Evolutionary conservation across 2,888 invertebrate genomes (phyloP).

Genomic region (Ophonus ardosiacus): DNA sequence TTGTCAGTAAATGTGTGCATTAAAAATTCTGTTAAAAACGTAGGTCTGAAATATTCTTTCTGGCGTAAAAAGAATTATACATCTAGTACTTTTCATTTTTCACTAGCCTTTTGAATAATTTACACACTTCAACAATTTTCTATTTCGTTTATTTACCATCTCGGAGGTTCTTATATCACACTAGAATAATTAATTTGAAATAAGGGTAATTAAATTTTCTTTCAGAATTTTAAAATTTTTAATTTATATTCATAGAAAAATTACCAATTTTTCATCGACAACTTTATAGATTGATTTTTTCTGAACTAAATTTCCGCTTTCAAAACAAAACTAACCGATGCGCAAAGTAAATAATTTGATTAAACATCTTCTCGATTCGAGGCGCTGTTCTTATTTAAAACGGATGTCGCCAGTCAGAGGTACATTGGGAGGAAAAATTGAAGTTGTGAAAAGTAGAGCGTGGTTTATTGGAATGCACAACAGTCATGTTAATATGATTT

Average conservation of each 20-base stretch:
- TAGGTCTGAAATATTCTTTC: too few relatives aligned
- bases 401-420: background rate
- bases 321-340: background rate
- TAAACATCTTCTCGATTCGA: background rate
- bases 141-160: too few relatives aligned
- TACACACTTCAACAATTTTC: too few relatives aligned
- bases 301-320: background rate
- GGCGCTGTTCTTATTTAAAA: slow-evolving; percentile 14
- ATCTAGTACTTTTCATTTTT: too few relatives aligned
- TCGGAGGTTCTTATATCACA: background rate
- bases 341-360: slow-evolving; percentile 19
- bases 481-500: too few relatives aligned
- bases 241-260: background rate
- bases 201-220: background rate
- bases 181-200: background rate
- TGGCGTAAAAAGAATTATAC: too few relatives aligned
- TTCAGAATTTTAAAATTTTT: background rate
- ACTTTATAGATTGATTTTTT: background rate
- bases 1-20: too few relatives aligned
- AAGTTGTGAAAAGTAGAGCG: background rate
- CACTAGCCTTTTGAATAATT: too few relatives aligned
- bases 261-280: background rate
- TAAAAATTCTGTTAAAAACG: too few relatives aligned
- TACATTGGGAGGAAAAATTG: background rate
- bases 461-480: background rate